Evolutionary conservation across 2,797 vertebrate genomes (phyloP).

Genomic region (Phrynocephalus guinanensis): DNA sequence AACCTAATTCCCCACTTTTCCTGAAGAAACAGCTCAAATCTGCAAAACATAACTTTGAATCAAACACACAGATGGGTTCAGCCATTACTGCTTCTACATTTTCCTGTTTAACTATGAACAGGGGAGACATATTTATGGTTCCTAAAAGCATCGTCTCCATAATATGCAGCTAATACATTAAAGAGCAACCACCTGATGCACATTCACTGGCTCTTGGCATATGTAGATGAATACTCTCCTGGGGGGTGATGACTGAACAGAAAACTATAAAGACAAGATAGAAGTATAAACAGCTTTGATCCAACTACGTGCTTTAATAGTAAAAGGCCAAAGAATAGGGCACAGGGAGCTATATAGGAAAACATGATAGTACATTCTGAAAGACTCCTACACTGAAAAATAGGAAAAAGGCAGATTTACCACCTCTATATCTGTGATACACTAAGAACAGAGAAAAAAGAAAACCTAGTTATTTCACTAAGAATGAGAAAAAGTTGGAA

Average conservation of each 20-base stretch:
- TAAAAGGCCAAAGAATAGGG: neutral
- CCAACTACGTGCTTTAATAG: neutral
- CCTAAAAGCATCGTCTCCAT: neutral
- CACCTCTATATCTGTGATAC: neutral
- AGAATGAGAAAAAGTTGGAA: neutral
- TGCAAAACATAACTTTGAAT: neutral
- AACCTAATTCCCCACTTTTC: neutral
- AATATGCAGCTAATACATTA: neutral
- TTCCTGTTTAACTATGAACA: neutral
- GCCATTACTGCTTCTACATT: neutral
- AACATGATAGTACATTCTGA: neutral
- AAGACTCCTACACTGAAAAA: neutral
- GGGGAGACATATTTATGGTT: neutral
- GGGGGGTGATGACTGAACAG: too few relatives aligned
- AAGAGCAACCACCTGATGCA: neutral
- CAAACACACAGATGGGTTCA: neutral
- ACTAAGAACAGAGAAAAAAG: neutral
- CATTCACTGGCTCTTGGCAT: too few relatives aligned
- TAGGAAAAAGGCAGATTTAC: neutral
- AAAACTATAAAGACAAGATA: neutral
- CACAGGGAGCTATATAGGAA: neutral
- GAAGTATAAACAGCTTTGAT: neutral
- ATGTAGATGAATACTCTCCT: neutral
- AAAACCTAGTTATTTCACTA: neutral
- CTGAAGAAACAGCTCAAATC: neutral